Percentiles rank a stretch among this genome's conserved stretches.
These are phyloP conservation scores for Fratercula arctica DNA, from an alignment of 2,797 vertebrate species.

Conservation along the genomic window DNA sequence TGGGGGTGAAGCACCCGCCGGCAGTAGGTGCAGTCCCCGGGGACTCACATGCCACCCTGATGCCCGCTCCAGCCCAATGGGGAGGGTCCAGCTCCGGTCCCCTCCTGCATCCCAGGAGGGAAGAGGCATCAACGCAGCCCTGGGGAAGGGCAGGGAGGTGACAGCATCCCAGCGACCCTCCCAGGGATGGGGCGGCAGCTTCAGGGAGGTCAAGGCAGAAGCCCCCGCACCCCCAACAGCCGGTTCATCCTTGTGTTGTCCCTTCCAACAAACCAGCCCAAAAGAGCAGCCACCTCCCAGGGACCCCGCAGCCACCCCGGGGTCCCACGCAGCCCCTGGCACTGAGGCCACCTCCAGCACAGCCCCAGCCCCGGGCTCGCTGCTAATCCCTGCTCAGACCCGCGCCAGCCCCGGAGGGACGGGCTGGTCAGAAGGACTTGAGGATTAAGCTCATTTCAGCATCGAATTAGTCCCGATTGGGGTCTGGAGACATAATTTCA, in stretches of 20 bases:
- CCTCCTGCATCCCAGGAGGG: neutral
- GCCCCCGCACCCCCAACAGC: fast-evolving
- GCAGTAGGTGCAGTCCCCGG: neutral
- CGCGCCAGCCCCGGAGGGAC: neutral
- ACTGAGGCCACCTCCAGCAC: neutral
- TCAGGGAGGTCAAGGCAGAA: neutral
- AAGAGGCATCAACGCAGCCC: neutral
- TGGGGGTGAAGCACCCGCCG: neutral
- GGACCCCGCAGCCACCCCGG: neutral
- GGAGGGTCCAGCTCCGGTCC: neutral
- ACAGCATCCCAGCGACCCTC: neutral
- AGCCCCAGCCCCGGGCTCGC: neutral
- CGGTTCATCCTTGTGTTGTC: neutral
- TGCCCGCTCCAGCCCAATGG: fast-evolving
- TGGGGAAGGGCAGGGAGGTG: neutral
- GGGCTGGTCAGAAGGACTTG: neutral
- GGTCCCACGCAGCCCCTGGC: neutral
- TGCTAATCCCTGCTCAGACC: conserved; percentile 51
- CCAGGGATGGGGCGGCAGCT: neutral
- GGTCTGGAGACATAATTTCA: conserved; percentile 45
- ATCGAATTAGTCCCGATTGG: conserved; percentile 29
- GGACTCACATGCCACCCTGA: fast-evolving
- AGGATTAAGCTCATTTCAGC: conserved; percentile 39
- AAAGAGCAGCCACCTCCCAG: neutral
- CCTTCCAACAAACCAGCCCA: neutral